Evolutionary conservation across 2,797 vertebrate genomes (phyloP).

Genomic region (Squalus acanthias): DNA sequence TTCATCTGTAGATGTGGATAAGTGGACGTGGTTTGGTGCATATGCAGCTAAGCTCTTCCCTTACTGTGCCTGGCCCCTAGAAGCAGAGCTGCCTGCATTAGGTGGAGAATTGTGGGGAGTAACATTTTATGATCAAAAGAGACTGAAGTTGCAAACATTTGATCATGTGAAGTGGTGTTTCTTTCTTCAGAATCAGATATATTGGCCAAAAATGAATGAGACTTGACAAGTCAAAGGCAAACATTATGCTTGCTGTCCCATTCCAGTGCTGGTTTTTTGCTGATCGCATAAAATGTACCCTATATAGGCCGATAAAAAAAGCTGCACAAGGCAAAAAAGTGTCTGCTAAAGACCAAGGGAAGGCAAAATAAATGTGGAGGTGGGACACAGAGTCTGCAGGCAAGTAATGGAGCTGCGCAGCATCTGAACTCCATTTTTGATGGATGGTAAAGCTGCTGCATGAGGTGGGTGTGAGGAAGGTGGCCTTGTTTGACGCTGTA

Average conservation of each 20-base stretch:
- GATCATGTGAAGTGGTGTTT: not conserved
- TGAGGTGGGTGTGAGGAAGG: not conserved
- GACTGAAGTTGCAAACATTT: not conserved
- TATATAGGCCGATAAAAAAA: not conserved
- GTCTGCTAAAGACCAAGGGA: not conserved
- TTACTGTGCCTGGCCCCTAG: not conserved
- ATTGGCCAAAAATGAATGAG: not conserved
- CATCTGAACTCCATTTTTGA: not conserved
- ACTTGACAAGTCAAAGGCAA: not conserved
- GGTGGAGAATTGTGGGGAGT: not conserved
- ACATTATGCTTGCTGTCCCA: not conserved
- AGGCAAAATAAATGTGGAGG: not conserved
- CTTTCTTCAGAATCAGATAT: not conserved
- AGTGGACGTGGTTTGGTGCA: not conserved
- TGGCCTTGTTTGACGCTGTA: not conserved
- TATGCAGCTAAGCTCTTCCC: not conserved
- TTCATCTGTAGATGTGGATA: not conserved
- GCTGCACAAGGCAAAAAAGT: not conserved
- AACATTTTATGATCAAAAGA: not conserved
- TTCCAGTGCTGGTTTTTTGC: not conserved
- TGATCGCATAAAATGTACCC: not conserved
- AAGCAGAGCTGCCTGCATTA: not conserved
- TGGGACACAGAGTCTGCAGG: not conserved
- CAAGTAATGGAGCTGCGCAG: not conserved
- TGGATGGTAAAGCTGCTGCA: not conserved